Base-by-base conservation (phyloP, 1,140 invertebrate genomes). In the Papilio polyxenes region DNA sequence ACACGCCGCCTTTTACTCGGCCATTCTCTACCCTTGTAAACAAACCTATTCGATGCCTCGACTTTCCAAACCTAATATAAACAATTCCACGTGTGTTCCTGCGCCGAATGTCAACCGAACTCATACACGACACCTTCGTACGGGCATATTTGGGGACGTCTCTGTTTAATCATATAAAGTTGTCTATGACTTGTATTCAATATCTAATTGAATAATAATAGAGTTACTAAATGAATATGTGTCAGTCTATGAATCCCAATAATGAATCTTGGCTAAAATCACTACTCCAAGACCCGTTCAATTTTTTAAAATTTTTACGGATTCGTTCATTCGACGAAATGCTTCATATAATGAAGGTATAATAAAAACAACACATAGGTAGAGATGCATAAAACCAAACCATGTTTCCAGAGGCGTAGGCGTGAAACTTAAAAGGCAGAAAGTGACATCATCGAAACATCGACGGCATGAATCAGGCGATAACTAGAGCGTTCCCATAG, bases 11-110 rank as follows among this genome's bases (percentile, higher is more conserved):
- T 90, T 86, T 84, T 83, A 83, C 85, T 82, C 85, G 82, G 23
- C 31, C 77, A 79, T 79, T 79, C 89, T 87, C 88, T 86, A 90
- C 90, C 91, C 92, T 91, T 92, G 91, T 93, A 93, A 92, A 92
- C 91, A 93, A 93, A 90, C 90, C 89, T 90, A 92, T 92, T 92
- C 92, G 87, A 79, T 79, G 20, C 56, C 77, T 37, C 51, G 77
- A 79, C 77, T 79, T 79, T 79, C 77, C 51, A 62, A 59, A 40
- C 15, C 77, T 79, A 59, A 79, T 62, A 79, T 79, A 79, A 79
- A 79, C 77, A 79, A 40, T 62, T 79, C 51, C 77, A 79, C 53
- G 53, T 77, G 75, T 59, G 77, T 79, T 79, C 31, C 44, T 44
- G 13, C 31, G 77, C 77, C 77, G 40, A 79, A 62, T 79, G 77